These are phyloP conservation scores for Anastatus disparis DNA, from an alignment of 1,140 invertebrate genomes.

Conservation along the genomic window DNA sequence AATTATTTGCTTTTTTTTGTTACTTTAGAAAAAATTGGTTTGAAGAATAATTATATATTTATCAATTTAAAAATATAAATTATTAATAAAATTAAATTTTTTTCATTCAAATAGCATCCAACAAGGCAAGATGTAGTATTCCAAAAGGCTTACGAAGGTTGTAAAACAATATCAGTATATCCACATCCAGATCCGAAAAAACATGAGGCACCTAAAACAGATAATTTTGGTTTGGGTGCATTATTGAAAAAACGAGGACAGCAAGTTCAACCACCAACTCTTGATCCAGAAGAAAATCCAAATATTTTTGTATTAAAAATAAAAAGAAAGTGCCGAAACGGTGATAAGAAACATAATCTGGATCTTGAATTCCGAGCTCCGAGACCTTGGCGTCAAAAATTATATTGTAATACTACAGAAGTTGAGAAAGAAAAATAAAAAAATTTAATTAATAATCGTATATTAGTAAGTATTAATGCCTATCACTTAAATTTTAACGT, in stretches of 20 bases:
- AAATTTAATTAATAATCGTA: no score
- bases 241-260: not conserved
- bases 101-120: not conserved
- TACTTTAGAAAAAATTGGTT: no score
- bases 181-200: constrained; percentile 43
- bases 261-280: not conserved
- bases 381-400: constrained; percentile 55
- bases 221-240: constrained; percentile 5
- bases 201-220: constrained; percentile 16
- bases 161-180: constrained; percentile 48
- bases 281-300: constrained; percentile 55
- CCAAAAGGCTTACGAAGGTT: constrained; percentile 32
- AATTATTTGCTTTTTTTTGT: not conserved
- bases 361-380: constrained; percentile 58
- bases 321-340: constrained; percentile 44
- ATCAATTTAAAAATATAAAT: no score
- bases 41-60: no score
- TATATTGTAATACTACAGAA: no score
- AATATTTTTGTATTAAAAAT: constrained; percentile 60
- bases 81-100: not conserved
- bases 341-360: constrained; percentile 50
- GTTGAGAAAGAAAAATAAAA: no score
- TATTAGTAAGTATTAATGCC: no score
- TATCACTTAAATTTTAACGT: no score
- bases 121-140: constrained; percentile 38